Percentiles rank a stretch among this genome's conserved stretches.
Evolutionary conservation across 2,797 vertebrate genomes (phyloP).

Genomic region (Pseudomugil gertrudae): DNA sequence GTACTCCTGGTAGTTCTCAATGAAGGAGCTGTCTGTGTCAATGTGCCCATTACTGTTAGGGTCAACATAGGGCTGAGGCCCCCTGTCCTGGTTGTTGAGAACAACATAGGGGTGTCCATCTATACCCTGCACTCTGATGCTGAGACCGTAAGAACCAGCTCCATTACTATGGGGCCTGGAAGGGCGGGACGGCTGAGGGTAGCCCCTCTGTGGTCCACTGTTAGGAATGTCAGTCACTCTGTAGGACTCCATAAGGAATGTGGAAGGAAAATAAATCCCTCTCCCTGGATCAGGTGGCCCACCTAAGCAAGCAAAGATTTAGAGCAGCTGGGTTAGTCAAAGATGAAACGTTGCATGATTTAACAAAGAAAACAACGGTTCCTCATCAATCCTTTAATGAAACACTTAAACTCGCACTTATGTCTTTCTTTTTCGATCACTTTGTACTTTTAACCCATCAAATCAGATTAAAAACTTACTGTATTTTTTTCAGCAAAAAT

Average conservation of each 20-base stretch:
- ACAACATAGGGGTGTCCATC: conserved; percentile 97
- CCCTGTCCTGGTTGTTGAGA: conserved; percentile 92
- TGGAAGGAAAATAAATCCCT: conserved; percentile 75
- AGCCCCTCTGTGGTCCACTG: conserved; percentile 82
- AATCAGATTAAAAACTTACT: conserved; percentile 36
- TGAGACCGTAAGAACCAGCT: conserved; percentile 91
- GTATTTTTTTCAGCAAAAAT: conserved; percentile 32
- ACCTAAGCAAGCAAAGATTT: conserved; percentile 73
- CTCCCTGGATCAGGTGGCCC: conserved; percentile 70
- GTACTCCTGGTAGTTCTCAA: conserved; percentile 78
- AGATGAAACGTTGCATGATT: conserved; percentile 44
- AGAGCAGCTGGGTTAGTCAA: conserved; percentile 54
- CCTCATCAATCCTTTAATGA: conserved; percentile 28
- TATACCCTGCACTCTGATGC: conserved; percentile 97
- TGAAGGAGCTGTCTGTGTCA: conserved; percentile 73
- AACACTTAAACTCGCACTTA: conserved; percentile 39
- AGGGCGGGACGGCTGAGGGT: conserved; percentile 74
- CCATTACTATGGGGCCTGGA: conserved; percentile 78
- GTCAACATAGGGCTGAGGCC: conserved; percentile 61
- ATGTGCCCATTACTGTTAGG: conserved; percentile 75
- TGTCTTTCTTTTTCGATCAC: background rate
- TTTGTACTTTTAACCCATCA: conserved; percentile 44
- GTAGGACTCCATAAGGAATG: conserved; percentile 90
- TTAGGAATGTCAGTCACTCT: conserved; percentile 83
- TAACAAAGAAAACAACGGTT: conserved; percentile 38